Base-by-base conservation (phyloP, 2,113 vertebrate species). In the Mesocricetus auratus region DNA sequence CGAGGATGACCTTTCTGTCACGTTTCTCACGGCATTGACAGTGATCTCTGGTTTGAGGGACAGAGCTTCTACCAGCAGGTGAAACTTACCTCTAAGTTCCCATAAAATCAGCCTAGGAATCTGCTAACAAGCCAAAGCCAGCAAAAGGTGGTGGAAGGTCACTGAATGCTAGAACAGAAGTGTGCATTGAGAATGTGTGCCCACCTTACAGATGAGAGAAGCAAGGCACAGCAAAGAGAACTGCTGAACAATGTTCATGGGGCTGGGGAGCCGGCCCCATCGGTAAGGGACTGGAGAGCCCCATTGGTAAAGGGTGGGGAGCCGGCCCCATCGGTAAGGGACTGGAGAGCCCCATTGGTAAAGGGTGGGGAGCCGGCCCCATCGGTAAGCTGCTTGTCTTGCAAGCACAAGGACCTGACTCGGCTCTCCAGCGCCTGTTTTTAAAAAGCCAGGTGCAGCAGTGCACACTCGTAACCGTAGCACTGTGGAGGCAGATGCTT, bases 1-100 rank as follows among this genome's bases (percentile, higher is more conserved):
- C 45, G 78, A 45, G 79, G 47, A 47, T 33, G 19, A 42, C 12
- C 29, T 68, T 53, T 75, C 79, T n/a, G 26, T 64, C 81, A 60
- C 22, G 50, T 95, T 94, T 78, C 91, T 86, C 50, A n/a, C 89
- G 42, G 15, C 79, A 21, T 29, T 47, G 45, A n/a, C 71, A 93
- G 64, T 45, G 39, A 12, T 71, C 77, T 82, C 53, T 66, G 74
- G n/a, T 53, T 56, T 16, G 29, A 94, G 73, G 50, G 74, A 45
- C 58, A 69, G 69, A 79, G 36, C 60, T 74, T 94, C 47, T 86
- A 47, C 74, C 21, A 79, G 39, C 17, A 91, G 81, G 19, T 68
- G 45, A 62, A 42, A 64, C 81, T 45, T 88, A 66, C n/a, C 47
- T 90, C 13, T 45, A 78, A 92, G 58, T 71, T 95, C 69, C 66